Evolutionary conservation across 1,140 invertebrate genomes (phyloP).

Genomic region (Mizuhopecten yessoensis): DNA sequence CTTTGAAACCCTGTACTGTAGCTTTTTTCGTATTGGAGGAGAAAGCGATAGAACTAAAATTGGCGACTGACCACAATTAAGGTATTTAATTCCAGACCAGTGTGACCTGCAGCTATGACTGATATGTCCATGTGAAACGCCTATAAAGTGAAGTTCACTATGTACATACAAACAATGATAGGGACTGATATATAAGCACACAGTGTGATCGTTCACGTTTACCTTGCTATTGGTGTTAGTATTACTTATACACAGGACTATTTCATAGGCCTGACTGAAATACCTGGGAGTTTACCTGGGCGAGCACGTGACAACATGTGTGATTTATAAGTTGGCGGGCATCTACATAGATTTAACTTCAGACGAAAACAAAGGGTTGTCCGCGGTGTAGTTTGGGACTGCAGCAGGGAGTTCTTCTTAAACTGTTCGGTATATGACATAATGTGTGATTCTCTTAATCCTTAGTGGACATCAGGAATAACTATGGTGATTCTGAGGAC

Average conservation of each 20-base stretch:
- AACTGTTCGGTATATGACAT: neutral
- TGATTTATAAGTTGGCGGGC: constrained; percentile 36
- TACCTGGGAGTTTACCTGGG: constrained; percentile 24
- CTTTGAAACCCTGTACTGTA: neutral
- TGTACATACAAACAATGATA: neutral
- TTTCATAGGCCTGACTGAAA: neutral
- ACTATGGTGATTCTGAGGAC: constrained; percentile 57
- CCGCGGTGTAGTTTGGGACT: neutral
- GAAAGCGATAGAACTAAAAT: neutral
- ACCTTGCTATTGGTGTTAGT: neutral
- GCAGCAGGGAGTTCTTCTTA: neutral
- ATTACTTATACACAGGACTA: neutral
- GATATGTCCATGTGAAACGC: neutral
- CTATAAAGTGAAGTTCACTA: constrained; percentile 10
- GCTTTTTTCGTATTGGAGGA: neutral
- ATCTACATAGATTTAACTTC: constrained; percentile 22
- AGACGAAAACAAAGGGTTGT: constrained; percentile 48
- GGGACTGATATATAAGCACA: neutral
- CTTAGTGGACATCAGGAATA: neutral
- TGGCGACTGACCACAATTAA: neutral
- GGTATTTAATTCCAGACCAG: neutral
- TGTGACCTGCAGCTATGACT: neutral
- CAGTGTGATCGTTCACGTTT: neutral
- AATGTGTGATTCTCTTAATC: constrained; percentile 40
- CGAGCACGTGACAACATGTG: neutral